These are phyloP conservation scores for Platynereis dumerilii DNA, from an alignment of 2,888 invertebrate genomes.

Conservation along the genomic window DNA sequence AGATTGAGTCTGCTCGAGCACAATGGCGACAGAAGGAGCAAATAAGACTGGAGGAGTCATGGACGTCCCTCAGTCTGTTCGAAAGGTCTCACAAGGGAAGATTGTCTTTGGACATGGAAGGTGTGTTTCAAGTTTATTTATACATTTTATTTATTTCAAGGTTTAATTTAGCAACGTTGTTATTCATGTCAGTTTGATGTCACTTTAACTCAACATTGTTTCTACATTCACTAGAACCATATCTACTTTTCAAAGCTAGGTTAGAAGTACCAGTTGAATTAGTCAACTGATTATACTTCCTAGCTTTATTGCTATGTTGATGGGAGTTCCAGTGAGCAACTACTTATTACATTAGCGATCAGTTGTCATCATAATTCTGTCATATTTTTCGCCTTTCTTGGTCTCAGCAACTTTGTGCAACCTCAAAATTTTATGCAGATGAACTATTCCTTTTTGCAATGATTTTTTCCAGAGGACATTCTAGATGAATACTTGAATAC, in stretches of 20 bases:
- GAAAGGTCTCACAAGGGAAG: constrained; percentile 60
- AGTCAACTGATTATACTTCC: too few relatives aligned
- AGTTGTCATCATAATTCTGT: too few relatives aligned
- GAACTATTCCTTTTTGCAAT: too few relatives aligned
- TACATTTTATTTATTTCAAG: constrained; percentile 2
- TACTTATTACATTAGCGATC: too few relatives aligned
- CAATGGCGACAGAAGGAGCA: constrained; percentile 51
- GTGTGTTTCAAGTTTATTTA: constrained; percentile 37
- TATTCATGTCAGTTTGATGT: neutral
- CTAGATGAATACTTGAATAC: constrained; percentile 55
- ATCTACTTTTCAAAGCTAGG: too few relatives aligned
- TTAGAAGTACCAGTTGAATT: too few relatives aligned
- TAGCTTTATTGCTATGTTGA: too few relatives aligned
- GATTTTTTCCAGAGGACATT: constrained; percentile 47
- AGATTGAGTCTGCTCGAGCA: constrained; percentile 52
- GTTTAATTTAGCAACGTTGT: neutral
- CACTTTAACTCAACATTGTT: neutral
- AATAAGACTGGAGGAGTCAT: constrained; percentile 58
- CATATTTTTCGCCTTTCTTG: too few relatives aligned
- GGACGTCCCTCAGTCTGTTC: constrained; percentile 61
- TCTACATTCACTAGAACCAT: neutral
- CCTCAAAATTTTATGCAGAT: too few relatives aligned
- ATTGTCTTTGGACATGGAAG: constrained; percentile 59
- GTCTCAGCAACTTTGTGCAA: too few relatives aligned
- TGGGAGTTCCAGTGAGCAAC: too few relatives aligned